Conservation (phyloP, 2,888 invertebrate genomes). For the Melinopterus prodromus region DNA sequence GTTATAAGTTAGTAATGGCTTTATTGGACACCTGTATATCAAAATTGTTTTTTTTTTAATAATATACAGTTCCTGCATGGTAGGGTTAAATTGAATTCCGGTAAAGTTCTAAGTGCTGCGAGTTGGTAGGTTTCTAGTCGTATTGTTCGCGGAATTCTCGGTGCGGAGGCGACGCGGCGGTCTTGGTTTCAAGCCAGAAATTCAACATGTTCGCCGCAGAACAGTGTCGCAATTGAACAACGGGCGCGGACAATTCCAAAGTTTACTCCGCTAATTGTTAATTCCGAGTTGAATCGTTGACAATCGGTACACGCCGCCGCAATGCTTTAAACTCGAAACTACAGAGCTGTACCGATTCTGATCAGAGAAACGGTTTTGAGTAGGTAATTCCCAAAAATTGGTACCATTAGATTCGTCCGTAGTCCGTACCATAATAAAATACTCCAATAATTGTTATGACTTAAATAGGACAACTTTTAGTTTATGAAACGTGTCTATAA, state of each 20-base stretch:
- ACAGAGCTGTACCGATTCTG: not conserved
- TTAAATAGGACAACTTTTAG: no score
- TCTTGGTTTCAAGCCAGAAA: not conserved
- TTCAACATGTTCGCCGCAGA: not conserved
- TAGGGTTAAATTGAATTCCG: not conserved
- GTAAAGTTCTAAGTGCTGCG: not conserved
- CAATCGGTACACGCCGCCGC: not conserved
- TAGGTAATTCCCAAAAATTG: not conserved
- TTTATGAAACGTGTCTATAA: no score
- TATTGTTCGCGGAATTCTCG: not conserved
- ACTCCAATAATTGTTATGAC: no score
- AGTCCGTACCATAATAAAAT: no score
- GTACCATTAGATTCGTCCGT: no score
- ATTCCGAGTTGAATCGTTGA: not conserved
- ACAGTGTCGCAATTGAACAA: conserved; percentile 4
- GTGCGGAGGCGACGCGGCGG: not conserved
- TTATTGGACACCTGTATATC: not conserved
- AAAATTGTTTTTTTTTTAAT: conserved; percentile 22
- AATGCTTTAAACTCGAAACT: not conserved
- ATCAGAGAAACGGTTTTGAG: not conserved
- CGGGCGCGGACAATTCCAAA: not conserved
- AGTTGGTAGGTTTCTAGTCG: not conserved
- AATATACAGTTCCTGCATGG: conserved; percentile 36
- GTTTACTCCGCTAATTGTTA: conserved; percentile 4
- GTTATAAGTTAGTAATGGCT: no score